A percentile compares a stretch with the other conserved stretches of the same genome.
Conservation (phyloP, 1,140 invertebrate species). For the Pygmarrhopalites habei region DNA sequence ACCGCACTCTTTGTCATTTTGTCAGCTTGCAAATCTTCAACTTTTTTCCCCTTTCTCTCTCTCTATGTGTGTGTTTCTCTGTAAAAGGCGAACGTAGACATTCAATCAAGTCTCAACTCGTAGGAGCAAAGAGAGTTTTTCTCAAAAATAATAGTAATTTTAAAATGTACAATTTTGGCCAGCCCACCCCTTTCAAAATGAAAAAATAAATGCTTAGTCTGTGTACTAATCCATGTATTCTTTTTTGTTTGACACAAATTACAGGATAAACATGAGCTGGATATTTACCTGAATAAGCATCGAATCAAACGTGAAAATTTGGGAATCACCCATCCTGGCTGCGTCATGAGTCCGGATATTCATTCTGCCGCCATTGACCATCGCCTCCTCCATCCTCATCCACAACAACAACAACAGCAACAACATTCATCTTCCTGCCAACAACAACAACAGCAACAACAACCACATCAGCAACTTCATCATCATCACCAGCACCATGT, state of each 20-base stretch:
- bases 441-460: slow-evolving; percentile 37
- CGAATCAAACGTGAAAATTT: slow-evolving; percentile 21
- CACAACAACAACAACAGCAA: background rate
- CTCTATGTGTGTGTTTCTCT: no score
- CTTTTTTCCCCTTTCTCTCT: no score
- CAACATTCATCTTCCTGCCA: background rate
- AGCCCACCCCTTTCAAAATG: no score
- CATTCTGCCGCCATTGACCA: background rate
- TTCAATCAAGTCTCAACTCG: no score
- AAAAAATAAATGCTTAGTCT: no score
- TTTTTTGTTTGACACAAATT: background rate
- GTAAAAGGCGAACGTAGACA: no score
- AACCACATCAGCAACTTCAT: slow-evolving; percentile 15
- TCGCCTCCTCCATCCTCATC: background rate
- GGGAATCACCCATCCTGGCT: background rate
- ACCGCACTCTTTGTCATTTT: no score
- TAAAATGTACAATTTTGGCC: no score
- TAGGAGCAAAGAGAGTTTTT: no score
- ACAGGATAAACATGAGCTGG: slow-evolving; percentile 35
- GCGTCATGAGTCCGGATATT: slow-evolving; percentile 12
- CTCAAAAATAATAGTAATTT: no score
- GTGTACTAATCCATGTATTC: no score
- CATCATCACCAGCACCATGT: slow-evolving; percentile 47
- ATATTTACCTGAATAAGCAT: slow-evolving; percentile 34
- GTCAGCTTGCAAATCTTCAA: no score